Conservation (phyloP, 2,797 vertebrate species). For the Bryconaethiops microstoma region DNA sequence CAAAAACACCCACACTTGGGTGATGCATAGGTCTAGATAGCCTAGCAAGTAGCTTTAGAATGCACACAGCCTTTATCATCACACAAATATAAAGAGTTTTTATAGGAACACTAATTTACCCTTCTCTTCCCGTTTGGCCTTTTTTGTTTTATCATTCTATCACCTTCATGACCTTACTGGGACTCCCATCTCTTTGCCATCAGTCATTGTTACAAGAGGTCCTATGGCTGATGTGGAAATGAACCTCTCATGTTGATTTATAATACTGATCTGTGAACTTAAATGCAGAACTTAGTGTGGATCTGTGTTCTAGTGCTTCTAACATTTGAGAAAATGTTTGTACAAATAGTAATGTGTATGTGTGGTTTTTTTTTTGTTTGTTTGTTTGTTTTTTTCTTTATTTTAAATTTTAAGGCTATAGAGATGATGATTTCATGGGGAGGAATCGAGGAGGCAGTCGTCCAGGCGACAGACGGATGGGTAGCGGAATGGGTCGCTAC, state of each 20-base stretch:
- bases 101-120: neutral
- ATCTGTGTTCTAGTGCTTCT: constrained; percentile 44
- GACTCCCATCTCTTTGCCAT: constrained; percentile 62
- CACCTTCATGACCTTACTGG: constrained; percentile 18
- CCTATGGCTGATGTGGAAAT: constrained; percentile 33
- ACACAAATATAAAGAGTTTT: neutral
- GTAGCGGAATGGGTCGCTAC: constrained; percentile 81
- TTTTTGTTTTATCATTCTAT: constrained; percentile 25
- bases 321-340: neutral
- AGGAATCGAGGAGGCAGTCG: constrained; percentile 86
- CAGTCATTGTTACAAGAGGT: constrained; percentile 40
- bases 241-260: constrained; percentile 12
- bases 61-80: neutral
- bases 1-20: neutral
- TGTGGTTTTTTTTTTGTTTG: too few species aligned
- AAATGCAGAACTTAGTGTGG: neutral
- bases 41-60: neutral
- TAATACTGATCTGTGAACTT: constrained; percentile 40
- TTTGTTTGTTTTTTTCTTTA: neutral
- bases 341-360: neutral
- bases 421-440: constrained; percentile 90
- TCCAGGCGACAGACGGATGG: constrained; percentile 84
- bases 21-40: neutral
- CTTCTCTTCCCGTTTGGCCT: constrained; percentile 16
- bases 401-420: constrained; percentile 77